Evolutionary conservation across 92 coral and sea anemone species (phyloP).

Genomic region (Scolanthus callimorphus): DNA sequence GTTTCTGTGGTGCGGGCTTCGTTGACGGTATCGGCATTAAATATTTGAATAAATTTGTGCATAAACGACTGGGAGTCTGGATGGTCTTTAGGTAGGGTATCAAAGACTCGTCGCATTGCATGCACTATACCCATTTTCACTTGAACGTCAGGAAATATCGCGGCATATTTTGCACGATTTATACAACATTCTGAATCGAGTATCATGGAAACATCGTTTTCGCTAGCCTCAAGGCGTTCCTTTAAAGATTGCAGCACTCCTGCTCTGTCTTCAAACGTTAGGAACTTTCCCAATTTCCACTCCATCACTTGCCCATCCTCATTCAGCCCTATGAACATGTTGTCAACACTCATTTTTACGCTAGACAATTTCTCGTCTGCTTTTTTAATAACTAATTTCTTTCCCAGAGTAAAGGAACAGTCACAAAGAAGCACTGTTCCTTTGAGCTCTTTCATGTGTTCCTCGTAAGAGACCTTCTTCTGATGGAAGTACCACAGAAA

Average conservation of each 20-base stretch:
- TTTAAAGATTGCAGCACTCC: constrained; percentile 31
- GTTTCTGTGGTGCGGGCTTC: constrained; percentile 16
- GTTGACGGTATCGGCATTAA: constrained; percentile 8
- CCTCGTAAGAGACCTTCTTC: constrained; percentile 24
- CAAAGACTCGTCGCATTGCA: constrained; percentile 37
- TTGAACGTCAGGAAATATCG: constrained; percentile 36
- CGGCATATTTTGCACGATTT: constrained; percentile 19
- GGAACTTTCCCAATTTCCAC: constrained; percentile 36
- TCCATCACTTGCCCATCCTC: constrained; percentile 39
- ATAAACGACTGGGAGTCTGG: constrained; percentile 31
- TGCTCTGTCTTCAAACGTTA: constrained; percentile 21
- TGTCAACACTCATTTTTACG: constrained; percentile 47
- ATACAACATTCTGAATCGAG: constrained; percentile 50
- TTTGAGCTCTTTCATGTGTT: constrained; percentile 6
- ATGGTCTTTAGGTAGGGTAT: constrained; percentile 28
- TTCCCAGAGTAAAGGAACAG: constrained; percentile 42
- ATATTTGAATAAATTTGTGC: constrained; percentile 22
- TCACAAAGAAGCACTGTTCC: constrained; percentile 39
- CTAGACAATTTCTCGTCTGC: constrained; percentile 8
- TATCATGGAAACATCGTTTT: constrained; percentile 25
- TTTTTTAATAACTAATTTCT: constrained; percentile 37
- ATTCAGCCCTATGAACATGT: constrained; percentile 56
- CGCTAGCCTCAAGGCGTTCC: constrained; percentile 18
- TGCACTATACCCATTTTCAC: constrained; percentile 55
- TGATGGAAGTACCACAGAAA: constrained; percentile 43